Evolutionary conservation across 2,797 vertebrate genomes (phyloP).

Genomic region (Phrynocephalus guinanensis): DNA sequence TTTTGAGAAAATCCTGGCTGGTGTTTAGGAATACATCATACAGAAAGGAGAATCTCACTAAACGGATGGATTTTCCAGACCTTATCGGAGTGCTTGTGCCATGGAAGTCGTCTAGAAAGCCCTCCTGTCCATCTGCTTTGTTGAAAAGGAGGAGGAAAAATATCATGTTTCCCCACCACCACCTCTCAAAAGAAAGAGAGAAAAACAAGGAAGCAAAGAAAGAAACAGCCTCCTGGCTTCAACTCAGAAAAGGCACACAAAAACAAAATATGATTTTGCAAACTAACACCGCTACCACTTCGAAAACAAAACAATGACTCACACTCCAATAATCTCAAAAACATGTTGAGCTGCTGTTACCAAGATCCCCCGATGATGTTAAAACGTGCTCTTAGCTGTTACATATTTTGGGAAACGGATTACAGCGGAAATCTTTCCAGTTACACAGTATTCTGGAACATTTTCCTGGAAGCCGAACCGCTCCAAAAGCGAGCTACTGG

Average conservation of each 20-base stretch:
- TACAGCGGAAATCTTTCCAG: background rate
- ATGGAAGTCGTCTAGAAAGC: conserved; percentile 28
- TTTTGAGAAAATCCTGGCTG: conserved; percentile 6
- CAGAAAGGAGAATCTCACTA: background rate
- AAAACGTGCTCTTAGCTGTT: background rate
- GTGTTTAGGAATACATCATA: accelerated
- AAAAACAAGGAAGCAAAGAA: background rate
- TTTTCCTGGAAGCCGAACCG: conserved; percentile 29
- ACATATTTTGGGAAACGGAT: background rate
- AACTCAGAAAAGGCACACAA: conserved; percentile 18
- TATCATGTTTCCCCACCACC: no score
- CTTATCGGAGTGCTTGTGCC: background rate
- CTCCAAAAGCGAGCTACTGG: conserved; percentile 16
- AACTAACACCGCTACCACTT: background rate
- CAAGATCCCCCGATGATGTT: background rate
- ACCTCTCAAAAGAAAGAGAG: no score
- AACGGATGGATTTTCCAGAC: background rate
- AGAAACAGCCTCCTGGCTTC: background rate
- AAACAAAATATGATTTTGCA: conserved; percentile 7
- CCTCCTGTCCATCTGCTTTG: background rate
- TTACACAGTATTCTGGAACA: accelerated
- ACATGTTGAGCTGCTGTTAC: background rate
- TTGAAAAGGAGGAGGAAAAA: background rate
- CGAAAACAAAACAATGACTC: no score
- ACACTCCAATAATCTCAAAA: no score